Evolutionary conservation across 2,888 invertebrate genomes (phyloP).

Genomic region (Heliconius ethilla): DNA sequence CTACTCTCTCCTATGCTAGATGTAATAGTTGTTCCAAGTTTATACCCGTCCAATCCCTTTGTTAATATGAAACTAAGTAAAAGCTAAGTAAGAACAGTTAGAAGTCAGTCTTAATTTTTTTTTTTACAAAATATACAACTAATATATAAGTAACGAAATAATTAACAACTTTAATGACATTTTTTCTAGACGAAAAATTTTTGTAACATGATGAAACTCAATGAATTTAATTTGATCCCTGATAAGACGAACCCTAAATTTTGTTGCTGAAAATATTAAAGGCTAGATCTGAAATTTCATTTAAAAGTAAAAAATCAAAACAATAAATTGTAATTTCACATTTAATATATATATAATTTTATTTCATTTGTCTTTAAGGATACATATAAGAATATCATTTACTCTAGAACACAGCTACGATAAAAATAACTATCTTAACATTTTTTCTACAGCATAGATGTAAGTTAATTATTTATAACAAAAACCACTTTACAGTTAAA

Average conservation of each 20-base stretch:
- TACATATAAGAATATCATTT: not conserved
- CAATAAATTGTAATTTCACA: not conserved
- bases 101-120: too few species aligned
- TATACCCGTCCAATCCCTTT: too few species aligned
- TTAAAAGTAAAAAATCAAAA: too few species aligned
- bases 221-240: not conserved
- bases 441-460: not conserved
- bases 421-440: not conserved
- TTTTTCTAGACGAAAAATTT: not conserved
- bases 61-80: too few species aligned
- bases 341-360: not conserved
- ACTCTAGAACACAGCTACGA: not conserved
- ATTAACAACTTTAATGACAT: not conserved
- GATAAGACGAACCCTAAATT: not conserved
- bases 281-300: too few species aligned
- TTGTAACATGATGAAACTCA: not conserved
- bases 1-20: too few species aligned
- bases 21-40: too few species aligned
- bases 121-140: too few species aligned
- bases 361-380: not conserved
- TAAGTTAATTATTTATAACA: conserved; percentile 34
- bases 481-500: conserved; percentile 30
- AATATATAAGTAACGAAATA: too few species aligned
- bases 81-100: too few species aligned
- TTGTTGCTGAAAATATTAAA: not conserved